These are phyloP conservation scores for Pygoscelis adeliae DNA, from an alignment of 2,113 vertebrate species.

Conservation along the genomic window DNA sequence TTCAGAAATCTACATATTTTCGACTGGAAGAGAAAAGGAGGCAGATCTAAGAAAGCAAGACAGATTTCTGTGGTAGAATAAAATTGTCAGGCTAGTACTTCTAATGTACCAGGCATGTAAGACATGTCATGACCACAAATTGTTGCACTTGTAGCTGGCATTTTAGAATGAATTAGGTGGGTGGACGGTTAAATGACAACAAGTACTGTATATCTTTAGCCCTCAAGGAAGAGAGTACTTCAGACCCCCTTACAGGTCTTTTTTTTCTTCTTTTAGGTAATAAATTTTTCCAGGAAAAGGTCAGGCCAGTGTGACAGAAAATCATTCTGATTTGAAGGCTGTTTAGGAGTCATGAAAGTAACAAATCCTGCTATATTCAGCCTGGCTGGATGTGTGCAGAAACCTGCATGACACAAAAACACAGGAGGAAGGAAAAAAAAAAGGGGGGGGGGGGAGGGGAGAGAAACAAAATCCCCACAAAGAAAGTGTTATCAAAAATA, in stretches of 20 bases:
- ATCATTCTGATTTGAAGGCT: constrained; percentile 48
- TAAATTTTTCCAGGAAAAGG: constrained; percentile 36
- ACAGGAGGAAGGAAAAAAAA: background rate
- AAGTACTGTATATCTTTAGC: constrained; percentile 23
- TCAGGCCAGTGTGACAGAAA: constrained; percentile 53
- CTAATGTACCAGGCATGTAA: background rate
- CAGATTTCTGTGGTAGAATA: background rate
- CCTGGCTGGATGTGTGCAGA: background rate
- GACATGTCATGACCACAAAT: constrained; percentile 1
- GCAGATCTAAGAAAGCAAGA: background rate
- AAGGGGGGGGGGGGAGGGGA: too few species aligned
- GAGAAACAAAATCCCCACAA: background rate
- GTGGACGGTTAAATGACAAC: background rate
- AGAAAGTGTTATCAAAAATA: background rate
- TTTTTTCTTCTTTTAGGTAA: constrained; percentile 8
- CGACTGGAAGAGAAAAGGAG: background rate
- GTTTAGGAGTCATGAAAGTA: constrained; percentile 17
- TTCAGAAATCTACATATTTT: background rate
- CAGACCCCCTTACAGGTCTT: background rate
- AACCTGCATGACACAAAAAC: background rate
- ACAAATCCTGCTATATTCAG: background rate
- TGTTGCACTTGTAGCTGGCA: background rate
- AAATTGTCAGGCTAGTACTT: background rate
- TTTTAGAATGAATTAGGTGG: constrained; percentile 9
- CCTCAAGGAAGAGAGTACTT: background rate